Percentiles rank a stretch among this genome's conserved stretches.
These are phyloP conservation scores for Papilio aristodemus DNA, from an alignment of 1,140 invertebrate genomes.

Conservation along the genomic window DNA sequence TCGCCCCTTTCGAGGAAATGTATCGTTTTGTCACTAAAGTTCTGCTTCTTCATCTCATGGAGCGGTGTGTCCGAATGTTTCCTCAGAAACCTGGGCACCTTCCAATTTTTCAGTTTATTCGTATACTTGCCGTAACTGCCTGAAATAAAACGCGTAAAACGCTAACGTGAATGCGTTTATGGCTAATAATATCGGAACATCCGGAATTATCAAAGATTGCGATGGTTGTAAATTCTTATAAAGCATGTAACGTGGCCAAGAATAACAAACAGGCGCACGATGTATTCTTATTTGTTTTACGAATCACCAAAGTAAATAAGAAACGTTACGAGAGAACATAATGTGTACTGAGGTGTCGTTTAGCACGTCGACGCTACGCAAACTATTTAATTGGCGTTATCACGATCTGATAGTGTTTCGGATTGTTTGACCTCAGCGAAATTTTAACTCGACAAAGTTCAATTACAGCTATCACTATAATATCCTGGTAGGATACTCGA, in stretches of 20 bases:
- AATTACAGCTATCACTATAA: no score
- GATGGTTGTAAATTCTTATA: conserved; percentile 21
- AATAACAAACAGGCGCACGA: conserved; percentile 12
- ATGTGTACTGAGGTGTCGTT: conserved; percentile 47
- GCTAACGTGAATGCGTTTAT: conserved; percentile 28
- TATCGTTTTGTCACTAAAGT: conserved; percentile 62
- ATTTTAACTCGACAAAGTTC: no score
- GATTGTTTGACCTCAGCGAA: no score
- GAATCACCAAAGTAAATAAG: conserved; percentile 39
- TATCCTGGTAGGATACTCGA: no score
- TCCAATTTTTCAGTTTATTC: conserved; percentile 83
- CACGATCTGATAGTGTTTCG: conserved; percentile 21
- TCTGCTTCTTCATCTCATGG: conserved; percentile 69
- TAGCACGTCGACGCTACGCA: conserved; percentile 43
- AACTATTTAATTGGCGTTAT: conserved; percentile 34
- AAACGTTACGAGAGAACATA: conserved; percentile 38
- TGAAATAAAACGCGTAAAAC: conserved; percentile 50
- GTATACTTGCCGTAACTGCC: conserved; percentile 82
- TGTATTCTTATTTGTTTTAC: conserved; percentile 37
- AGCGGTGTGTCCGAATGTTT: conserved; percentile 80
- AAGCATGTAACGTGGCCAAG: conserved; percentile 13
- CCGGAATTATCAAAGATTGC: conserved; percentile 28
- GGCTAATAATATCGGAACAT: conserved; percentile 26
- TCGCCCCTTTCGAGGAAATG: conserved; percentile 64
- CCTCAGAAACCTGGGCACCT: conserved; percentile 83